A percentile compares a stretch with the other conserved stretches of the same genome.
Conservation (phyloP, 2,113 vertebrate species). For the Protobothrops mucrosquamatus region DNA sequence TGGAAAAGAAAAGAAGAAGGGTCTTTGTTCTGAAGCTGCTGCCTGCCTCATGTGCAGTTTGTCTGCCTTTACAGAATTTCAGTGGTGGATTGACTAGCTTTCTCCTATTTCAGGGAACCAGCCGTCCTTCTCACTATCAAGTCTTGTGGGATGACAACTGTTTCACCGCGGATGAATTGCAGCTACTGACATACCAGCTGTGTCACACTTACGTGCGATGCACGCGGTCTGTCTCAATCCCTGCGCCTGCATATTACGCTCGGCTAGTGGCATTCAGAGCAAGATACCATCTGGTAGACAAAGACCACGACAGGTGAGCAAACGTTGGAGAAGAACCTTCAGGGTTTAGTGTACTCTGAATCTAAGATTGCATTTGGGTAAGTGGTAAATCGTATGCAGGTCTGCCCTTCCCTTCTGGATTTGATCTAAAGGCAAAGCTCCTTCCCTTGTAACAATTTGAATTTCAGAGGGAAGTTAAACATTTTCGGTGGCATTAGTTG, state of each 20-base stretch:
- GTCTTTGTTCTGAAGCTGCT: not conserved
- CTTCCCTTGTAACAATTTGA: not conserved
- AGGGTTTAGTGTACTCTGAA: not conserved
- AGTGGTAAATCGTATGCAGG: not conserved
- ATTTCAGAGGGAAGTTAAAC: not conserved
- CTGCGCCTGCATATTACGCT: constrained; percentile 96
- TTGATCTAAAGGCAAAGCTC: not conserved
- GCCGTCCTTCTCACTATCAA: constrained; percentile 97
- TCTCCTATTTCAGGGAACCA: constrained; percentile 84
- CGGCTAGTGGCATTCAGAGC: constrained; percentile 94
- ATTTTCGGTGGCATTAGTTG: not conserved
- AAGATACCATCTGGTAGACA: constrained; percentile 97
- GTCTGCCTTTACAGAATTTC: too few relatives aligned
- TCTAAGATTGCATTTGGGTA: not conserved
- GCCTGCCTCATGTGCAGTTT: not conserved
- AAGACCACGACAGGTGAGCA: constrained; percentile 96
- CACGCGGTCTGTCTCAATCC: constrained; percentile 96
- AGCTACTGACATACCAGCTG: constrained; percentile 96
- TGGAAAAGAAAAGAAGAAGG: not conserved
- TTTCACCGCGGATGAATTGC: constrained; percentile 94
- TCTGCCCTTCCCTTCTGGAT: not conserved
- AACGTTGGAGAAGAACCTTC: not conserved
- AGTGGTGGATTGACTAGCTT: not conserved
- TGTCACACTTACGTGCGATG: constrained; percentile 98
- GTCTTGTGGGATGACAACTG: constrained; percentile 99